Percentiles rank a stretch among this genome's conserved stretches.
phyloP scores from a whole-genome alignment of 2,797 vertebrate genomes.

The Scolopax rusticola region DNA sequence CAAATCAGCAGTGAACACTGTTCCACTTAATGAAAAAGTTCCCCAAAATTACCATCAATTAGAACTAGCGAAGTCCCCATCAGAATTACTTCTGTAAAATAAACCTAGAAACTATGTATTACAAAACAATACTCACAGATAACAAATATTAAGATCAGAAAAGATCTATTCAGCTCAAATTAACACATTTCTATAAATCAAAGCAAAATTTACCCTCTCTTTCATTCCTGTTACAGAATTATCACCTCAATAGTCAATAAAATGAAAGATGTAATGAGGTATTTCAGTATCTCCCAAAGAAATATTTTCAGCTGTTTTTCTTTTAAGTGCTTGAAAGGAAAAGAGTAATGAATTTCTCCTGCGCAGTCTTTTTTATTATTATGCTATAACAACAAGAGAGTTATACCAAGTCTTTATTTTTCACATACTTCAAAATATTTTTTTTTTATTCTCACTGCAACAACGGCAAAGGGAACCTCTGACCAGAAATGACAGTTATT shows the following conservation, averaged over 20 bases:
- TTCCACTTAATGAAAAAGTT: neutral
- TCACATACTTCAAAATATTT: neutral
- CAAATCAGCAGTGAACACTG: neutral
- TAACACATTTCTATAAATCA: constrained; percentile 65
- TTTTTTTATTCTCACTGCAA: neutral
- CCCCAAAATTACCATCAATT: neutral
- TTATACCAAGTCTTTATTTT: neutral
- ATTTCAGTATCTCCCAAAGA: constrained; percentile 57
- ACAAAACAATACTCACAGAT: constrained; percentile 18
- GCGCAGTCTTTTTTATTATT: neutral
- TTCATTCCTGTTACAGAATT: constrained; percentile 49
- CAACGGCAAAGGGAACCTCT: constrained; percentile 26
- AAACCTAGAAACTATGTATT: constrained; percentile 53
- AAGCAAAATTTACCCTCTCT: constrained; percentile 45
- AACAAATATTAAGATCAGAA: constrained; percentile 30
- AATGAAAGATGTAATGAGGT: constrained; percentile 60
- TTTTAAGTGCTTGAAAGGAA: constrained; percentile 58
- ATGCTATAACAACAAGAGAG: neutral
- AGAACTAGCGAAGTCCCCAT: neutral
- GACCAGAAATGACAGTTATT: neutral
- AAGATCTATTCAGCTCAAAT: constrained; percentile 45
- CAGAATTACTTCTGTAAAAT: neutral
- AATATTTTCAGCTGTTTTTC: constrained; percentile 58
- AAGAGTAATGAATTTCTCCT: constrained; percentile 44
- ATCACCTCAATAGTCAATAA: constrained; percentile 59